Base-by-base conservation (phyloP, 2,113 vertebrate genomes). In the Perca fluviatilis region DNA sequence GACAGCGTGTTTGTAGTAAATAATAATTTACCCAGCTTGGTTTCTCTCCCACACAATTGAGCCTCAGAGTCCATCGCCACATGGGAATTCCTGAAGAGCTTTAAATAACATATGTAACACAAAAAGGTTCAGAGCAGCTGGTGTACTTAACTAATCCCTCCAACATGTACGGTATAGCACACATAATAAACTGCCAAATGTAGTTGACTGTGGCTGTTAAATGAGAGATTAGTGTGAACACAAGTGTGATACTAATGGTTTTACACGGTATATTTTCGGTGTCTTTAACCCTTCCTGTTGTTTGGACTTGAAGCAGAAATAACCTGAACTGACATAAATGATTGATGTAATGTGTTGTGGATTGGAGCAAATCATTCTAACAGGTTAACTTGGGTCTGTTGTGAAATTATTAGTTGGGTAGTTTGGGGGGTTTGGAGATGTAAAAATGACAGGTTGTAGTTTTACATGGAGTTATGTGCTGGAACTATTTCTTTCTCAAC, bases 71-170 rank as follows among this genome's bases (percentile, higher is more conserved):
- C 67, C 30, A 58, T 63, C 2, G 21, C 51, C 83, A 75, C 81
- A 77, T 63, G 88, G 85, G 81, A 85, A 83, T 85, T 86, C 80
- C 80, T 62, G 40, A 68, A 85, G 82, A 84, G 74, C 84, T 74
- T 80, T 75, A 84, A 84, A 85, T 82, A 68, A 82, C 86, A 76
- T 16, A 25, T 53, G 40, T 74, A n/a, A 30, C 56, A 75, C 54
- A 50, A 25, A 78, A 74, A 71, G 54, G 72, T 64, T 84, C 25
- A 30, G 46, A 69, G 79, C 50, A 66, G 63, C 57, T 33, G 60
- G 56, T 60, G 47, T 79, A 23, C 67, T 19, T 12, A 18, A 25
- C 27, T 66, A 67, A 84, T 86, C 75, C 66, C 68, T 72, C 69
- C 60, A 63, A 61, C 49, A 71, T 4, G 21, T 43, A 43, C 40